Evolutionary conservation across 2,797 vertebrate species (phyloP).

Genomic region (Cottoperca gobio): DNA sequence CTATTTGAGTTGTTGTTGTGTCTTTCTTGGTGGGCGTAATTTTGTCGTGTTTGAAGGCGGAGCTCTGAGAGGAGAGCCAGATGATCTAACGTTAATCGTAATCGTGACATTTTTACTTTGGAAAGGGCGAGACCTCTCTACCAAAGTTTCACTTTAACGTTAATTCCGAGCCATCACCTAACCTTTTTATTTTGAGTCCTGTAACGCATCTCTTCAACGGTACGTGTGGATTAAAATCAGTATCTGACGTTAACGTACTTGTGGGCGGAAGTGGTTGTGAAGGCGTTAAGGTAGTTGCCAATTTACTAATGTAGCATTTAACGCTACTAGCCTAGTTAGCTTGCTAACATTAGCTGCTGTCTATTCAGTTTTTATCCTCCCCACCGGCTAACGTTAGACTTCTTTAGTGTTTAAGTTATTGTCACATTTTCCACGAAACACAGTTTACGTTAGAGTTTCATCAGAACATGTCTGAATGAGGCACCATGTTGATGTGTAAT

Average conservation of each 20-base stretch:
- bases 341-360: not conserved
- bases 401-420: not conserved
- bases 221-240: not conserved
- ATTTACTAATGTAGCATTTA: not conserved
- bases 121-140: not conserved
- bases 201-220: not conserved
- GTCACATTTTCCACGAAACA: slow-evolving; percentile 23
- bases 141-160: not conserved
- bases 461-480: not conserved
- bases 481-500: rapidly evolving
- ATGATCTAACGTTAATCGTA: not conserved
- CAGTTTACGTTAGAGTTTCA: not conserved
- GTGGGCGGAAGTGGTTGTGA: not conserved
- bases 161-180: not conserved
- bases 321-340: not conserved
- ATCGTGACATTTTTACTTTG: not conserved
- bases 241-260: too few relatives aligned
- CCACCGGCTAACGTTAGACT: not conserved
- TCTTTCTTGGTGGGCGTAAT: not conserved
- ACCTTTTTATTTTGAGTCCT: not conserved
- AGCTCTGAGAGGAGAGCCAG: too few relatives aligned
- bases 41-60: not conserved
- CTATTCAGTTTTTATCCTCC: not conserved
- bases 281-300: too few relatives aligned
- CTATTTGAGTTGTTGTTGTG: too few relatives aligned